These are phyloP conservation scores for Cephus pygmeus DNA, from an alignment of 2,888 invertebrate genomes.

Conservation along the genomic window DNA sequence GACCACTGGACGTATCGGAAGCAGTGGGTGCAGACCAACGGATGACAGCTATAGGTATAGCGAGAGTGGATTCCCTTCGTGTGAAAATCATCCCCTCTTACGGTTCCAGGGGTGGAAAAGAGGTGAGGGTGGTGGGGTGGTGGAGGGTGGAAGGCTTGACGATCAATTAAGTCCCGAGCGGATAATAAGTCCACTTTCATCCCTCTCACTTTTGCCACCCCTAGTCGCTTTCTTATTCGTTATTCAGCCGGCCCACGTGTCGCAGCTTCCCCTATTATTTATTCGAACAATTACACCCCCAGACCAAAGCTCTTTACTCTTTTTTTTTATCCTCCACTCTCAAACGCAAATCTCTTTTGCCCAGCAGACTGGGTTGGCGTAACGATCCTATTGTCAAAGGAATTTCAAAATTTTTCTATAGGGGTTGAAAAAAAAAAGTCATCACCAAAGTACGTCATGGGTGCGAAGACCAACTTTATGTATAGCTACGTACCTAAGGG, in stretches of 20 bases:
- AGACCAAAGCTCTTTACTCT: neutral
- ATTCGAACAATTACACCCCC: neutral
- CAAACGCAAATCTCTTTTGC: neutral
- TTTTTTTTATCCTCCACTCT: neutral
- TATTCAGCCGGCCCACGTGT: neutral
- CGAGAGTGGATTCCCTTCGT: neutral
- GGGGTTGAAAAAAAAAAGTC: neutral
- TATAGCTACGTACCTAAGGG: no score
- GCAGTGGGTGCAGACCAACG: neutral
- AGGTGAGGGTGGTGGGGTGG: neutral
- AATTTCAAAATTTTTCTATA: neutral
- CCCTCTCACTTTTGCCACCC: neutral
- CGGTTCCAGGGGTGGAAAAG: neutral
- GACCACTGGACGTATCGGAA: neutral
- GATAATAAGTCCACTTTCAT: neutral
- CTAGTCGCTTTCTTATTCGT: neutral
- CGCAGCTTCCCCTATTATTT: neutral
- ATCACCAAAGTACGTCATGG: neutral
- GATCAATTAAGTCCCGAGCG: neutral
- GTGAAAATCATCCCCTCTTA: neutral
- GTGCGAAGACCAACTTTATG: no score
- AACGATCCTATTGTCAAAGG: neutral
- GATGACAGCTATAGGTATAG: neutral
- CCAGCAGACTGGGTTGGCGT: neutral
- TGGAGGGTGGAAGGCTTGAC: neutral